Conservation (phyloP, 1,140 invertebrate genomes). For the Goniozus legneri region DNA sequence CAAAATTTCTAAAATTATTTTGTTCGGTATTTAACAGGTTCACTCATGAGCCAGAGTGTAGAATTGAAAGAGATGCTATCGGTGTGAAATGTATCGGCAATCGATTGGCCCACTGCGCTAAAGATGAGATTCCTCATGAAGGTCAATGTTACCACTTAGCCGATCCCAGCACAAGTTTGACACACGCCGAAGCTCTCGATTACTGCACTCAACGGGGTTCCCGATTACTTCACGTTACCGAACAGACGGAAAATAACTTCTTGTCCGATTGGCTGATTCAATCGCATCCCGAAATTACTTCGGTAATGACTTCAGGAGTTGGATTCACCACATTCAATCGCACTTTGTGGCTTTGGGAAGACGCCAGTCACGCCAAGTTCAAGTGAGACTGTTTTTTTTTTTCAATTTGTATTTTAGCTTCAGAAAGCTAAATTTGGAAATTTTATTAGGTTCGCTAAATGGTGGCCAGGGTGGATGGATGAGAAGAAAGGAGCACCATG, state of each 20-base stretch:
- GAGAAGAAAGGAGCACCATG: constrained; percentile 29
- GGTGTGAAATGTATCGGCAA: constrained; percentile 52
- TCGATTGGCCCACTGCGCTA: constrained; percentile 49
- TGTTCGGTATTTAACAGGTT: constrained; percentile 25
- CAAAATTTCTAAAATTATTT: too few species aligned
- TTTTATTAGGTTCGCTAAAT: constrained; percentile 39
- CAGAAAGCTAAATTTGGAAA: not conserved
- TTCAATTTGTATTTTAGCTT: not conserved
- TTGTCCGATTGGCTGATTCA: constrained; percentile 57
- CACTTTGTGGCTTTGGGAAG: constrained; percentile 58
- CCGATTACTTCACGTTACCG: constrained; percentile 54
- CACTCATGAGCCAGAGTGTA: constrained; percentile 35
- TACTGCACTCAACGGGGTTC: constrained; percentile 48
- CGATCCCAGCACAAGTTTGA: constrained; percentile 40
- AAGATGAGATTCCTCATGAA: constrained; percentile 50
- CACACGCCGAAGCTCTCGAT: constrained; percentile 51
- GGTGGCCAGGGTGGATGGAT: constrained; percentile 50
- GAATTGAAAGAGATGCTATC: constrained; percentile 45
- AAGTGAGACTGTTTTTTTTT: constrained; percentile 25
- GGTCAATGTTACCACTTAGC: constrained; percentile 53
- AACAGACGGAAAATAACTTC: constrained; percentile 61
- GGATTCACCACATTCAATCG: constrained; percentile 50
- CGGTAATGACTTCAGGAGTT: constrained; percentile 57
- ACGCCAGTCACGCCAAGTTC: constrained; percentile 41
- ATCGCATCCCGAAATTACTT: constrained; percentile 42